phyloP scores from a whole-genome alignment of 2,113 vertebrate genomes.

The Barnardius zonarius region DNA sequence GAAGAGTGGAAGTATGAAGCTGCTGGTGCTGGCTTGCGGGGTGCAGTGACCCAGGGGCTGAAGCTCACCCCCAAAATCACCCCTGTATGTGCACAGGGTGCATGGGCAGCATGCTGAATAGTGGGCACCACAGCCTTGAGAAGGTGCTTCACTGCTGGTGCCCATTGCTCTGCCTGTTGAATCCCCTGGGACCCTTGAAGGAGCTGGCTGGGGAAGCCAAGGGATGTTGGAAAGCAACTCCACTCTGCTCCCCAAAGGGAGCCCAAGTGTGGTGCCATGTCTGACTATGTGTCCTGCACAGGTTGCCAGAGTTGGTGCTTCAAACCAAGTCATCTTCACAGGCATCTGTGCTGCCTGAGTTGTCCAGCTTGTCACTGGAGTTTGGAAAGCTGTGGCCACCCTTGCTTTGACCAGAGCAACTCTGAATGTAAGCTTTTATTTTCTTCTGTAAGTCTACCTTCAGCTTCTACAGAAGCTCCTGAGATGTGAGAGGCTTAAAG shows the following conservation, averaged over 20 bases:
- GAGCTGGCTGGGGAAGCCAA: neutral
- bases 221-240: neutral
- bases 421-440: neutral
- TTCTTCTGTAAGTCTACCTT: neutral
- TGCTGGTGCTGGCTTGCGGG: neutral
- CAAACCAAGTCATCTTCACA: rapidly evolving
- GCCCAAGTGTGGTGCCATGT: neutral
- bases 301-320: neutral
- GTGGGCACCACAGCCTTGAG: rapidly evolving
- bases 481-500: neutral
- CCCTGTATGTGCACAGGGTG: rapidly evolving
- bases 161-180: neutral
- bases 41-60: neutral
- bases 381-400: neutral
- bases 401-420: neutral
- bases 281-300: rapidly evolving
- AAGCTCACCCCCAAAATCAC: neutral
- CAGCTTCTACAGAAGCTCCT: neutral
- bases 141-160: neutral
- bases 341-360: neutral
- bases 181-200: neutral
- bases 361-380: neutral
- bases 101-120: rapidly evolving
- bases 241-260: neutral
- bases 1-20: neutral